Evolutionary conservation across 2,797 vertebrate genomes (phyloP).

Genomic region (Brotula barbata): DNA sequence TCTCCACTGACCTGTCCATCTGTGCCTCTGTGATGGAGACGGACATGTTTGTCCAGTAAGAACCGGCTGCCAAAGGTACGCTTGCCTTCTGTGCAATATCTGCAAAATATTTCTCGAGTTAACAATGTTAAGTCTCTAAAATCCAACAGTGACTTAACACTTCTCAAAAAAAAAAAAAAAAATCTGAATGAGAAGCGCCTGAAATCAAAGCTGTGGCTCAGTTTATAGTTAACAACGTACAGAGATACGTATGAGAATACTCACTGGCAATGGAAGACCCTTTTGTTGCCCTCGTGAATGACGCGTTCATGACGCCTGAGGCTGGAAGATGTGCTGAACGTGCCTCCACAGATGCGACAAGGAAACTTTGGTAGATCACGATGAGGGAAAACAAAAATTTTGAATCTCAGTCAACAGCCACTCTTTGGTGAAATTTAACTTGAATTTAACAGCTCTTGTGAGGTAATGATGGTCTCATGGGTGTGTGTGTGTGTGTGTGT

Average conservation of each 20-base stretch:
- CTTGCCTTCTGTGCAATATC: constrained; percentile 95
- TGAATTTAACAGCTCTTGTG: too few relatives aligned
- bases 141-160: too few relatives aligned
- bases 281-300: constrained; percentile 94
- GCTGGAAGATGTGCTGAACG: constrained; percentile 94
- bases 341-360: constrained; percentile 90
- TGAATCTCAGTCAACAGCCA: not conserved
- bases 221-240: constrained; percentile 1
- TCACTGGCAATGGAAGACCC: constrained; percentile 95
- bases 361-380: constrained; percentile 83
- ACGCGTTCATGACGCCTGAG: constrained; percentile 91
- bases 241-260: constrained; percentile 23
- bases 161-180: not conserved
- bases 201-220: not conserved
- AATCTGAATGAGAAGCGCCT: not conserved
- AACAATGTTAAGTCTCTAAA: not conserved
- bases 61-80: constrained; percentile 94
- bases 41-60: constrained; percentile 93
- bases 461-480: too few relatives aligned
- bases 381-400: constrained; percentile 3
- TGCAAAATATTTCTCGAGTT: constrained; percentile 43
- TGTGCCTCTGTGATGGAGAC: constrained; percentile 84
- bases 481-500: constrained; percentile 20
- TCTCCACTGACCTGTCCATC: constrained; percentile 73
- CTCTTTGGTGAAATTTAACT: too few relatives aligned